Conservation (phyloP, 53 echinoderm and acorn worm species). For the Stichopus horrens region DNA sequence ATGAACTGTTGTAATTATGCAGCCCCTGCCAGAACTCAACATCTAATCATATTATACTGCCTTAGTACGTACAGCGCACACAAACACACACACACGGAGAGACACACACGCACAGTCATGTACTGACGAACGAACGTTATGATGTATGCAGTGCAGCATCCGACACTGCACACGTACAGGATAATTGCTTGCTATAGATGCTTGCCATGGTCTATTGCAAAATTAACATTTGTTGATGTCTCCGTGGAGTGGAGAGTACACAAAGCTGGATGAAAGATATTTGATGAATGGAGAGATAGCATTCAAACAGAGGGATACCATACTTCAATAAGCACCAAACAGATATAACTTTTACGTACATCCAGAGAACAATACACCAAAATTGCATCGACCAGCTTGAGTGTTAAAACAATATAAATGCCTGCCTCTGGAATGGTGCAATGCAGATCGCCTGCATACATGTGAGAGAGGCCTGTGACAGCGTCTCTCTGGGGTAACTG, state of each 20-base stretch:
- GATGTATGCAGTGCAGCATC: background rate
- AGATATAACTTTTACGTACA: no score
- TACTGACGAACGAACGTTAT: no score
- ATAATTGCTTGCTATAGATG: conserved; percentile 29
- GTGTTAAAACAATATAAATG: no score
- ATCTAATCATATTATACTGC: conserved; percentile 36
- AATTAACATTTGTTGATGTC: conserved; percentile 43
- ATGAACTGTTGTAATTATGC: conserved; percentile 30
- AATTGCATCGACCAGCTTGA: no score
- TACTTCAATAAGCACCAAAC: background rate
- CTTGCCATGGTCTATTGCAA: conserved; percentile 41
- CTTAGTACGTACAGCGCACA: background rate
- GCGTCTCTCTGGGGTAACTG: no score
- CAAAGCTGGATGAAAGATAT: background rate
- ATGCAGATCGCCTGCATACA: no score
- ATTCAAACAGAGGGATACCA: background rate
- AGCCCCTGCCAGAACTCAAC: conserved; percentile 14
- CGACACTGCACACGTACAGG: background rate
- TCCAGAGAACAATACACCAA: no score
- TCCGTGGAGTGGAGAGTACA: background rate
- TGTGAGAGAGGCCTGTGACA: no score
- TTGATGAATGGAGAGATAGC: background rate
- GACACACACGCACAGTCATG: background rate
- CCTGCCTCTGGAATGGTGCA: no score
- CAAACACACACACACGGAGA: background rate